Percentiles rank a stretch among this genome's conserved stretches.
Conservation (phyloP, 2,113 vertebrate genomes). For the Scomber japonicus region DNA sequence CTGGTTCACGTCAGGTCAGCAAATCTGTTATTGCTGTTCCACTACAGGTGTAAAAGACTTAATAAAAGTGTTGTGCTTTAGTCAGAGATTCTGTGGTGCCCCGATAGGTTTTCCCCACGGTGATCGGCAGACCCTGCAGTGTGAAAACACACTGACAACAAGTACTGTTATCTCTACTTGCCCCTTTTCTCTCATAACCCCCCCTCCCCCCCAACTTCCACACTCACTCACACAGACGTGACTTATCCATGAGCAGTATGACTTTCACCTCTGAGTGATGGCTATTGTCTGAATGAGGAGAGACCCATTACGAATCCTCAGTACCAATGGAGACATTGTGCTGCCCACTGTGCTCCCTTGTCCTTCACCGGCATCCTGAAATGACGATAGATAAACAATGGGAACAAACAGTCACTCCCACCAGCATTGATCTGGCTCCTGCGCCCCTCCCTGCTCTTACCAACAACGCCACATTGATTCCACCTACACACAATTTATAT, state of each 20-base stretch:
- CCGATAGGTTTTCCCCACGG: slow-evolving; percentile 27
- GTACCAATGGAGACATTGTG: slow-evolving; percentile 71
- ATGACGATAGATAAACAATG: slow-evolving; percentile 82
- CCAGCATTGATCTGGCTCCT: slow-evolving; percentile 78
- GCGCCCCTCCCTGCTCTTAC: slow-evolving; percentile 46
- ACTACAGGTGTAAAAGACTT: slow-evolving; percentile 62
- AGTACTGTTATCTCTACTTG: slow-evolving; percentile 45
- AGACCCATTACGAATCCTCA: slow-evolving; percentile 57
- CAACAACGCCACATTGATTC: slow-evolving; percentile 80
- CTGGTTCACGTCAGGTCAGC: slow-evolving; percentile 63
- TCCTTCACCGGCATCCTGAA: slow-evolving; percentile 73
- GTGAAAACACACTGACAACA: slow-evolving; percentile 34
- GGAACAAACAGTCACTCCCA: slow-evolving; percentile 83
- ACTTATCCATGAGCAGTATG: slow-evolving; percentile 26
- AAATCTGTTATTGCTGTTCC: slow-evolving; percentile 52
- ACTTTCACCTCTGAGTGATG: slow-evolving; percentile 72
- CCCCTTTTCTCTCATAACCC: slow-evolving; percentile 22
- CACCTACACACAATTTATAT: slow-evolving; percentile 83
- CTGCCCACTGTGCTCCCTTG: slow-evolving; percentile 58
- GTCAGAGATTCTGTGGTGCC: slow-evolving; percentile 37
- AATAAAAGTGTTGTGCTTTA: slow-evolving; percentile 61
- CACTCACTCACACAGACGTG: slow-evolving; percentile 16
- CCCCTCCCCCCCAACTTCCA: slow-evolving; percentile 28
- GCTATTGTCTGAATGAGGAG: slow-evolving; percentile 61
- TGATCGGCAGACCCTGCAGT: slow-evolving; percentile 59